Evolutionary conservation across 2,888 invertebrate genomes (phyloP), one percentile per base, ranked within the genome.

Genomic region (Drosophila sordidapex): DNA sequence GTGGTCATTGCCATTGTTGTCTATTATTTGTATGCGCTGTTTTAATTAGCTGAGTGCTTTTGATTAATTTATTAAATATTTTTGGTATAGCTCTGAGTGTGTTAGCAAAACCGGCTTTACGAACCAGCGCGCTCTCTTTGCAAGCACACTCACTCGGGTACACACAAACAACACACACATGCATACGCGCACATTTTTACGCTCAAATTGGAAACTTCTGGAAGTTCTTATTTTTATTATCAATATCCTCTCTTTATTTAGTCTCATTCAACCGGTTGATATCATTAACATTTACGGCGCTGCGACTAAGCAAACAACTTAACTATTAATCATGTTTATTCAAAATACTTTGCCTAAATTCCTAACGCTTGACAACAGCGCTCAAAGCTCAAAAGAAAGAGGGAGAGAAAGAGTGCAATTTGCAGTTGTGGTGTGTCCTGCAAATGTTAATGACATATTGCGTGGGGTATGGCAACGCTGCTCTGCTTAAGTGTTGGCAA

Each of bases 131-230:
- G 38, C 65, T 40, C 58, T 64, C 58, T 63, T 43, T 49, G 56
- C 43, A 52, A 53, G 43, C 40, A 63, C 66, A 38, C 38, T 46
- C 52, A 53, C n/a, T 27, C 27, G n/a, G 29, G 27, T 46, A 59
- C 53, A 62, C 56, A 61, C 59, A 62, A 38, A 8, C 38, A 53
- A 3, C 35, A 15, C 53, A 46, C 62, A 56, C 49, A 40, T 27
- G 31, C 43, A 46, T 8, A 53, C 27, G 27, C 51, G 36, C 46
- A 48, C 33, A n/a, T 46, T 68, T 53, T 69, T 70, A 25, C 65
- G 46, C 86, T 85, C 82, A 74, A 66, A 35, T 67, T 83, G 70
- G 82, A 86, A 88, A 68, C 74, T 83, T 85, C 86, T 88, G 68
- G 86, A 85, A 78, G 36, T 46, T 62, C 52, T 72, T 72, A 74